phyloP scores from a whole-genome alignment of 2,113 vertebrate genomes.

The Hippocampus guttulatus region DNA sequence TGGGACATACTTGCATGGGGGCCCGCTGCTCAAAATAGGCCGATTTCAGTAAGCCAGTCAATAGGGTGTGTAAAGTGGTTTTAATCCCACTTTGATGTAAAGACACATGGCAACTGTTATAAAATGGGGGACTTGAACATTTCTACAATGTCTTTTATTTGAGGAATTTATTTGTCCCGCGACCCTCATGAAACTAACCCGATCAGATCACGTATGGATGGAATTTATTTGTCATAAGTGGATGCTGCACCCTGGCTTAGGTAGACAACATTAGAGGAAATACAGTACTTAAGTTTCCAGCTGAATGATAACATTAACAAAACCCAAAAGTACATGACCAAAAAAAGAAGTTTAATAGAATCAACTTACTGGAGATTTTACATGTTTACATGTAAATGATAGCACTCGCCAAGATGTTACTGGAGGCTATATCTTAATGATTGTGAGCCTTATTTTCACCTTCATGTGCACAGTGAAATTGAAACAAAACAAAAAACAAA shows the following conservation, averaged over 20 bases:
- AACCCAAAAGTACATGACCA: background rate
- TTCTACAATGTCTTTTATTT: no score
- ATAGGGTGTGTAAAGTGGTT: no score
- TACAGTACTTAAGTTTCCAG: background rate
- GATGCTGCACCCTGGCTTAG: background rate
- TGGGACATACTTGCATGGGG: no score
- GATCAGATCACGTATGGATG: no score
- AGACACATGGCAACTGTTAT: no score
- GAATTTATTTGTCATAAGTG: no score
- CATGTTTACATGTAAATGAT: background rate
- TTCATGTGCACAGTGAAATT: conserved; percentile 49
- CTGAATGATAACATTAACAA: background rate
- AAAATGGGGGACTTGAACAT: no score
- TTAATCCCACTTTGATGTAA: no score
- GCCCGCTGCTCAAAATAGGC: no score
- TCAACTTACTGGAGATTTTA: background rate
- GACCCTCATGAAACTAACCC: no score
- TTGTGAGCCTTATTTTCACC: conserved; percentile 40
- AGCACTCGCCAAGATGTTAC: background rate
- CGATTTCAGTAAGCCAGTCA: no score
- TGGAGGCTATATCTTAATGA: conserved; percentile 19
- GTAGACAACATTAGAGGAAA: background rate
- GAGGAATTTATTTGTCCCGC: no score
- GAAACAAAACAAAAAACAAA: background rate
- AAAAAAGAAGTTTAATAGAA: conserved; percentile 3